Percentiles rank a stretch among this genome's conserved stretches.
phyloP scores from a whole-genome alignment of 2,888 invertebrate species.

The Peribatodes rhomboidaria region DNA sequence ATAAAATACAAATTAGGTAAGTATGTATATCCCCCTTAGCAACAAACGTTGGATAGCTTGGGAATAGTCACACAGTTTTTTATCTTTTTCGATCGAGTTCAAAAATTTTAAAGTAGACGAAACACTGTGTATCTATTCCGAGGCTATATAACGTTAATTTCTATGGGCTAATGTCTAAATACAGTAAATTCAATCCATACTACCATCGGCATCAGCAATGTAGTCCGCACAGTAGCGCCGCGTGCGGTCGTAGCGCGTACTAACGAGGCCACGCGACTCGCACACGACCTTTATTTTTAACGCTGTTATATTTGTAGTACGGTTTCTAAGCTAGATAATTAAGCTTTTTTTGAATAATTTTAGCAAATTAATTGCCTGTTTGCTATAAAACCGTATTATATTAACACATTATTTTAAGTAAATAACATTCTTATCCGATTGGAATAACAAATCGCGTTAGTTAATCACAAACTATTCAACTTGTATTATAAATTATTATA shows the following conservation, averaged over 20 bases:
- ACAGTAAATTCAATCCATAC: too few relatives aligned
- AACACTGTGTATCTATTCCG: too few relatives aligned
- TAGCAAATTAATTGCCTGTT: background rate
- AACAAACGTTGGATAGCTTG: too few relatives aligned
- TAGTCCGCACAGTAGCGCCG: conserved; percentile 59
- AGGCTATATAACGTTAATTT: too few relatives aligned
- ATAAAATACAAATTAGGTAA: too few relatives aligned
- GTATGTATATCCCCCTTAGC: too few relatives aligned
- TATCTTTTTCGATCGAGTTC: too few relatives aligned
- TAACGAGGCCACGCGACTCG: conserved; percentile 67
- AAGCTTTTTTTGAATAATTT: conserved; percentile 4
- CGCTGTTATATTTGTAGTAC: background rate
- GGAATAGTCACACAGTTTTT: too few relatives aligned
- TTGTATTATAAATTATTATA: background rate
- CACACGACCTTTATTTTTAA: conserved; percentile 54
- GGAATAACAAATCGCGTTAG: too few relatives aligned
- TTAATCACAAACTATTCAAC: background rate
- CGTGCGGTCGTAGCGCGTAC: conserved; percentile 57
- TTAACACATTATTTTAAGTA: background rate
- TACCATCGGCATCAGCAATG: too few relatives aligned
- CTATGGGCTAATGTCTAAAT: too few relatives aligned
- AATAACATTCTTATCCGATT: background rate
- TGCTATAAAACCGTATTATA: background rate
- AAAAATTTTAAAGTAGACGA: too few relatives aligned
- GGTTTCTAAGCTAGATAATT: conserved; percentile 12